Evolutionary conservation across 2,797 vertebrate genomes (phyloP).

Genomic region (Periparus ater): DNA sequence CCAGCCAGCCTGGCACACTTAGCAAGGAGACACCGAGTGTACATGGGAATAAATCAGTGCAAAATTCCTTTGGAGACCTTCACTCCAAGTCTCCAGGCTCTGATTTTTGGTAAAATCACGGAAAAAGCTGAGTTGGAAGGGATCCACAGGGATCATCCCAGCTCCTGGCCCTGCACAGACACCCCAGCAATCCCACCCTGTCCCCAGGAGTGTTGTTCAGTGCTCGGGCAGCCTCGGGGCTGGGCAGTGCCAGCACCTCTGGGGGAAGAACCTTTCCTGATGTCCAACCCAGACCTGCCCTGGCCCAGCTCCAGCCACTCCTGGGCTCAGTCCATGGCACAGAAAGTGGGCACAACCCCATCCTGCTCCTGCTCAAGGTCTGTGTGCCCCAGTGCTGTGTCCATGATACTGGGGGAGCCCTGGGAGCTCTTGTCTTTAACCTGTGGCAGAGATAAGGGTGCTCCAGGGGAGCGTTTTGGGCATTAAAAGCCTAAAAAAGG

Average conservation of each 20-base stretch:
- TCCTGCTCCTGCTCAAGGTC: neutral
- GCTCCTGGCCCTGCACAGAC: neutral
- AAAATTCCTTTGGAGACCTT: rapidly evolving
- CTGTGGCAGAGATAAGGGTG: neutral
- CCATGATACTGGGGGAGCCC: rapidly evolving
- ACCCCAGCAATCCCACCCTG: neutral
- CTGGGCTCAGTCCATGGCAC: neutral
- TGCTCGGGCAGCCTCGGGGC: neutral
- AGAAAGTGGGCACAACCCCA: neutral
- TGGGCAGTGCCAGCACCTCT: neutral
- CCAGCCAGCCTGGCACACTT: neutral
- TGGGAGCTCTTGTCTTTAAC: rapidly evolving
- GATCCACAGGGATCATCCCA: neutral
- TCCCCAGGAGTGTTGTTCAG: neutral
- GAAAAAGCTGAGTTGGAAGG: neutral
- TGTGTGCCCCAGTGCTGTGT: rapidly evolving
- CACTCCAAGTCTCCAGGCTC: rapidly evolving
- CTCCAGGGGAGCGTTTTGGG: neutral
- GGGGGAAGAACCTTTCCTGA: no score
- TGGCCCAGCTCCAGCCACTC: rapidly evolving
- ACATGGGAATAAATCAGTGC: rapidly evolving
- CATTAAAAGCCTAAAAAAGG: neutral
- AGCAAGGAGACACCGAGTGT: rapidly evolving
- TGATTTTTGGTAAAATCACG: rapidly evolving
- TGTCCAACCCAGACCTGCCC: rapidly evolving